A percentile compares a stretch with the other conserved stretches of the same genome.
Conservation (phyloP, 2,888 invertebrate species). For the Pimpla rufipes region DNA sequence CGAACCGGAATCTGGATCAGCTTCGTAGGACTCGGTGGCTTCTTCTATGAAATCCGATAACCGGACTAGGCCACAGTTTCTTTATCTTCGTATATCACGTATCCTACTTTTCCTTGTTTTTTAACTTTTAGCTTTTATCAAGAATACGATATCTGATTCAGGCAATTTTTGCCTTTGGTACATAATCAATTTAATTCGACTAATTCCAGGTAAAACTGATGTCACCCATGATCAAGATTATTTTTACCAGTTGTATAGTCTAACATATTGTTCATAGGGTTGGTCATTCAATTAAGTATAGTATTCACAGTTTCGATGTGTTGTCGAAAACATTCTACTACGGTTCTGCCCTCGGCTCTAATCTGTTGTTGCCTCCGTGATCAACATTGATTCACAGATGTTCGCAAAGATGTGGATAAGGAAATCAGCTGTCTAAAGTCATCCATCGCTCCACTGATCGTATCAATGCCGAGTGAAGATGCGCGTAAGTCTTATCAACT, state of each 20-base stretch:
- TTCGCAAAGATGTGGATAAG: background rate
- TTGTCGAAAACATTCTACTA: background rate
- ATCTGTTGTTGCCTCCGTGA: background rate
- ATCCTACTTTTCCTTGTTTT: too few species aligned
- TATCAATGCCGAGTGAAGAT: background rate
- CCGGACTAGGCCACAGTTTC: too few species aligned
- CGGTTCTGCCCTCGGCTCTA: background rate
- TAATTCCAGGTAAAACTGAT: slow-evolving; percentile 80
- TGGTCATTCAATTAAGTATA: background rate
- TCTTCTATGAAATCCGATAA: background rate
- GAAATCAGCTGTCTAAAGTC: background rate
- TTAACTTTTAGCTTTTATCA: too few species aligned
- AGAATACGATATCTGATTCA: background rate
- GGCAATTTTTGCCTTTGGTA: background rate
- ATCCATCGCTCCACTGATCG: background rate
- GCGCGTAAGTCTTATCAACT: background rate
- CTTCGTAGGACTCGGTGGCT: background rate
- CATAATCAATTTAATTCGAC: background rate
- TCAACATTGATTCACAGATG: background rate
- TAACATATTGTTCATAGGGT: background rate
- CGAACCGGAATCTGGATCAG: background rate
- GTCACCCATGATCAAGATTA: too few species aligned
- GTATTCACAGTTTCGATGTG: background rate
- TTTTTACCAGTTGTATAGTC: too few species aligned
- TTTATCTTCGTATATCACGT: too few species aligned